Evolutionary conservation across 35 echinoderm and acorn worm genomes (phyloP).

Genomic region (Apostichopus californicus): DNA sequence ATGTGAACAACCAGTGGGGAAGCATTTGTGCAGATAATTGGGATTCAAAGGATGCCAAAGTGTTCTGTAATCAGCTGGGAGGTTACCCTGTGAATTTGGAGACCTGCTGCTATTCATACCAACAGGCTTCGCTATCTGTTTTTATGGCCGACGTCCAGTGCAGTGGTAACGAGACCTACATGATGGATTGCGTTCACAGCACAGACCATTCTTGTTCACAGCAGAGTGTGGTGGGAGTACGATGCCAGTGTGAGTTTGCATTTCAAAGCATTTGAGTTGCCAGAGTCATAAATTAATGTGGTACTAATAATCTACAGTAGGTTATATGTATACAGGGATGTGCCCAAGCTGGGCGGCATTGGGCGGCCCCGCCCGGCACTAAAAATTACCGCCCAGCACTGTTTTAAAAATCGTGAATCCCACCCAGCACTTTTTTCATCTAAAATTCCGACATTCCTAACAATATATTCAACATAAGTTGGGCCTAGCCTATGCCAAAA

Average conservation of each 20-base stretch:
- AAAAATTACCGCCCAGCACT: too few relatives aligned
- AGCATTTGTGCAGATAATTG: constrained; percentile 56
- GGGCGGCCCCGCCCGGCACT: too few relatives aligned
- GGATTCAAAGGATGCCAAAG: constrained; percentile 59
- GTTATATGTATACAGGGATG: too few relatives aligned
- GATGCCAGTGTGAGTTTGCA: constrained; percentile 63
- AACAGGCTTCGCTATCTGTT: constrained; percentile 49
- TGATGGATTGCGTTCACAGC: constrained; percentile 61
- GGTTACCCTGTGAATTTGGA: constrained; percentile 10
- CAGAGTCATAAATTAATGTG: too few relatives aligned
- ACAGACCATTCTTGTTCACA: neutral
- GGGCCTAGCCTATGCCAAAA: too few relatives aligned
- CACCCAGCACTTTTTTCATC: too few relatives aligned
- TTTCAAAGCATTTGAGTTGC: too few relatives aligned
- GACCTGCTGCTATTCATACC: constrained; percentile 7
- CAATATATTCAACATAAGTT: too few relatives aligned
- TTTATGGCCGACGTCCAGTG: constrained; percentile 67
- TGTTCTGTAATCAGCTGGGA: constrained; percentile 43
- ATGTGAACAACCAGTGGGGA: constrained; percentile 53
- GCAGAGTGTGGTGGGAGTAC: constrained; percentile 48
- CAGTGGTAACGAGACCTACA: constrained; percentile 56
- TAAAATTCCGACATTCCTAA: too few relatives aligned
- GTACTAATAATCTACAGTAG: neutral
- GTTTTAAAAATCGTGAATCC: too few relatives aligned
- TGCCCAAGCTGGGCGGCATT: too few relatives aligned